Evolutionary conservation across 2,797 vertebrate genomes (phyloP), one percentile per base, ranked within the genome.

Genomic region (Picus viridis): DNA sequence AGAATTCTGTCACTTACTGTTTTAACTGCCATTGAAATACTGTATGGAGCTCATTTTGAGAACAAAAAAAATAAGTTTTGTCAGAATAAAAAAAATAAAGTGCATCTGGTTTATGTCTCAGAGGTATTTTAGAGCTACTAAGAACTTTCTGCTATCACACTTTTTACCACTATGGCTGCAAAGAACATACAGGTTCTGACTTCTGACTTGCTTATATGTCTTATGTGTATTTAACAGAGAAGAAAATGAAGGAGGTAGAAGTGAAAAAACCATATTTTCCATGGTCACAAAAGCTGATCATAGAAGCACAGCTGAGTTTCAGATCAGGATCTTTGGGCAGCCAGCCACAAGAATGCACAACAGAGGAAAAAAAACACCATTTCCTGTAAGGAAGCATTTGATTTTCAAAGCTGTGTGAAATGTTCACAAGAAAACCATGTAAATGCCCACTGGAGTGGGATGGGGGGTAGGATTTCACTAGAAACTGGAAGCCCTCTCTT

Each of bases 381-480:
- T 94, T 96, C 95, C 95, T 87, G 79, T 89, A 92, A 94, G 92
- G 94, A 94, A 96, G 87, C 57, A 75, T 93, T 95, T 85, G 90
- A 94, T 94, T 95, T 93, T 94, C 95, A 93, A 94, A 94, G 86
- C 78, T 89, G 86, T 39, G 19, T 89, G 73, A 96, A 93, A 90
- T 70, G 84, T 90, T 91, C 81, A 77, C 82, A 93, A 89, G 84
- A 92, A 94, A 96, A 75, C 81, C 95, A 95, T 81, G 93, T 78
- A 90, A 90, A 96, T 93, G 89, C 79, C 74, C 86, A 83, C 27
- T 79, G 78, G 72, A 92, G 3, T 47, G 23, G 36, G 23, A 80
- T 24, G 29, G 36, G 15, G 39, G 18, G 47, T 8, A 36, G 54
- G 83, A 62, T 85, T 95, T 92, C 75, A 86, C 90, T 83, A 83